Conservation (phyloP, 2,113 vertebrate genomes). For the Clarias macrocephalus region DNA sequence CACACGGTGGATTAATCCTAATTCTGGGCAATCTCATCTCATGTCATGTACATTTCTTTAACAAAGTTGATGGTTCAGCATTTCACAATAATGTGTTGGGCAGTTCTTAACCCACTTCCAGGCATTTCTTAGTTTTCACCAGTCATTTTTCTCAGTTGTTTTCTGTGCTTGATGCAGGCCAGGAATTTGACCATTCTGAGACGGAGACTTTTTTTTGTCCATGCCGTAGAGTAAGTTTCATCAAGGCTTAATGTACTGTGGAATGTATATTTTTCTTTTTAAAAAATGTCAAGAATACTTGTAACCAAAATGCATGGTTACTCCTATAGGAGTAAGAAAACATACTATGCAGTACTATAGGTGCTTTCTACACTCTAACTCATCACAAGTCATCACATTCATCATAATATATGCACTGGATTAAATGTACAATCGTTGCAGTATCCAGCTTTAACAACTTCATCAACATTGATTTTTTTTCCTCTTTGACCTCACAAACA, state of each 20-base stretch:
- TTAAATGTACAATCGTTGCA: not conserved
- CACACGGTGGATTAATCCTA: no score
- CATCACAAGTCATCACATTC: not conserved
- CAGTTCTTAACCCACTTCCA: no score
- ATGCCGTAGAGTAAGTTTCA: not conserved
- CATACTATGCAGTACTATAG: not conserved
- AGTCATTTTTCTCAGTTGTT: no score
- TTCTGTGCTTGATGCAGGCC: no score
- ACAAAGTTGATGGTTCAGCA: no score
- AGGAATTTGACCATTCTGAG: no score
- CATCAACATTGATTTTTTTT: not conserved
- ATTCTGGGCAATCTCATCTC: no score
- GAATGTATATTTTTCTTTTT: not conserved
- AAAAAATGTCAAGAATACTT: not conserved
- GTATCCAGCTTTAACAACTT: not conserved
- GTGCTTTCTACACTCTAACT: not conserved
- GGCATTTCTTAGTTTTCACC: no score
- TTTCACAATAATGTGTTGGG: no score
- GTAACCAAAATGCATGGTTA: not conserved
- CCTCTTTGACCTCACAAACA: not conserved
- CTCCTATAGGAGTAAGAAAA: not conserved
- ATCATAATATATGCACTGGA: not conserved
- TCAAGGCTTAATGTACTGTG: not conserved
- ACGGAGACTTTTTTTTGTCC: not conserved
- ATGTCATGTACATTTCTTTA: no score